Conservation (phyloP, 2,888 invertebrate genomes). For the Diploptera punctata region DNA sequence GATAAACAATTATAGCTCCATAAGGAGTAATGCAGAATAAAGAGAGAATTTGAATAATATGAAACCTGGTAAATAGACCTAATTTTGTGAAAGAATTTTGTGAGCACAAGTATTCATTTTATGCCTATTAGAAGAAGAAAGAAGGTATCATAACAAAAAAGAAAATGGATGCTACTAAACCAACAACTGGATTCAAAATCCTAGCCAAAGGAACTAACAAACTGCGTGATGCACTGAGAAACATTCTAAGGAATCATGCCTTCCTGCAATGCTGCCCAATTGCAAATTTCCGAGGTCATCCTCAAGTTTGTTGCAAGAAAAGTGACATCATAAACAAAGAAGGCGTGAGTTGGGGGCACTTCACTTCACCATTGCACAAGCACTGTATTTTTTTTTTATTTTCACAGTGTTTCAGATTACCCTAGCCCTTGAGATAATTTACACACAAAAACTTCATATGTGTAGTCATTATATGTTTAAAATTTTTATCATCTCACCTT, state of each 20-base stretch:
- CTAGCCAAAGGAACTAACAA: background rate
- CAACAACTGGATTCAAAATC: background rate
- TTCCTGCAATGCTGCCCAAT: conserved; percentile 1
- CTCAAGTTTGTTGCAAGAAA: background rate
- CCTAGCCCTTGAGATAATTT: no score
- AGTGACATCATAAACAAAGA: background rate
- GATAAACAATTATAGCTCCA: no score
- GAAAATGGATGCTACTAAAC: background rate
- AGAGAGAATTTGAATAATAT: no score
- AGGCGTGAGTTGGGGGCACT: background rate
- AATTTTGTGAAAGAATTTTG: no score
- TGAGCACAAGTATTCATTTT: no score
- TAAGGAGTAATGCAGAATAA: no score
- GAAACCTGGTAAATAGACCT: no score
- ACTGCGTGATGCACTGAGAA: background rate
- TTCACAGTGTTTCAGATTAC: no score
- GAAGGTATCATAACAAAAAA: background rate
- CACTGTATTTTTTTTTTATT: no score
- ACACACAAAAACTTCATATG: no score
- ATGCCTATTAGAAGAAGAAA: background rate
- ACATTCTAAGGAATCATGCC: background rate
- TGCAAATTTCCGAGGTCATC: background rate
- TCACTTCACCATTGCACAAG: background rate
- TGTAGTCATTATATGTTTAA: no score
- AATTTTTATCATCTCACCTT: no score